Base-by-base conservation (phyloP, 2,797 vertebrate species). In the Schizopygopsis malacanthus region DNA sequence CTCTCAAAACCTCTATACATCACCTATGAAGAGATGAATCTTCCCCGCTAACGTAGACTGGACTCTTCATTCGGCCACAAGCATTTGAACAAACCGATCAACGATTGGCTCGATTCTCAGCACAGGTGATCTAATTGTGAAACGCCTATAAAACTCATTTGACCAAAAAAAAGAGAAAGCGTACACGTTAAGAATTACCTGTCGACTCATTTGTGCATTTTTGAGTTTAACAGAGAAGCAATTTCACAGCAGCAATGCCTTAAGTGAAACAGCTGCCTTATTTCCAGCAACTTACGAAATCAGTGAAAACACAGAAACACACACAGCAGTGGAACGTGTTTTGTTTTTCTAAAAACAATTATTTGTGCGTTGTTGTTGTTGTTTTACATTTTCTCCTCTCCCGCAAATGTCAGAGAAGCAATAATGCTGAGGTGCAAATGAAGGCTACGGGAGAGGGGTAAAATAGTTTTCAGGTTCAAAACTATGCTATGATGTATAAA, bases 181-280 rank as follows among this genome's bases (percentile, higher is more conserved):
- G 45, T 84, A 59, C 16, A 56, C 22, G 6, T 18, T 15, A 11
- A 59, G 43, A 52, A 79, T 59, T 70, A 70, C 37, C n/a, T 70
- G 43, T 61, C 28, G 4, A 63, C 56, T 50, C 50, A 0, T 50
- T 20, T 6, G 69, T 20, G 85, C 59, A 52, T 71, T 69, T 43
- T 61, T 43, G 71, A 39, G 13, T 54, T 85, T 79, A 59, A 71
- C 85, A 90, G 92, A 89, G 88, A 90, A 86, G 91, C 90, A 78
- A 91, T 94, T 90, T 94, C 91, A 90, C 92, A 92, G 93, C 91
- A 93, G 95, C 93, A 93, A 94, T 95, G 95, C 95, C 95, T 96
- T 96, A 94, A 93, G 92, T 82, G 81, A 52, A 63, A 84, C 92
- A 92, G 92, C 94, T 94, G 95, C 94, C 94, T 95, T 95, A 94